Evolutionary conservation across 2,888 invertebrate species (phyloP), one percentile per base, ranked within the genome.

Genomic region (Halocaridina rubra): DNA sequence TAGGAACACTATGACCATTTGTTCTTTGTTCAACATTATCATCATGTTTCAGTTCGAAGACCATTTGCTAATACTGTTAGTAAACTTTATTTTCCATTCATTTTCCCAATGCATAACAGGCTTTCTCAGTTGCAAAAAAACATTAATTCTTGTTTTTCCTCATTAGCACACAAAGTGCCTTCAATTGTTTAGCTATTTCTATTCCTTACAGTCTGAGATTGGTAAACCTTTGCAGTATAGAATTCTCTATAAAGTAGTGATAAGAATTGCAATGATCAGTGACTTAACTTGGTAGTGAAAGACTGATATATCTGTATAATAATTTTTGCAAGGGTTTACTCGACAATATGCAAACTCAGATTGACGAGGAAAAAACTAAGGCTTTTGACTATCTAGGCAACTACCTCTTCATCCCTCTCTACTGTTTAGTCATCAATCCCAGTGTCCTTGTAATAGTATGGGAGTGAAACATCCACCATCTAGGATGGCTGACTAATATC

Each of bases 131-230:
- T 77, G 67, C 69, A 29, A 71, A 71, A 78, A 19, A 72, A 72
- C n/a, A 77, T 82, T 77, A 30, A 22, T 72, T 81, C 67, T 64
- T 57, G 76, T 81, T 67, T 67, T 67, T 69, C 27, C 32, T 22
- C 72, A 71, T 57, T 69, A 84, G 77, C 82, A 84, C 78, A 84
- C 82, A 84, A 84, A 84, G 82, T 84, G 82, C 82, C 82, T 84
- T 84, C 82, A 78, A n/a, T 84, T 81, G 81, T 76, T 84, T 84
- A 84, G 82, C 78, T 72, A 77, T 84, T 75, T 69, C 77, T 75
- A 76, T 76, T 84, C 82, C 82, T 71, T 84, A 59, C 78, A 71
- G 61, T 84, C 82, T 84, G 78, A 78, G 82, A 78, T 39, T 27
- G 67, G 77, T 81, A 81, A 72, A 72, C 59, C 71, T 59, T 46